Percentiles rank a stretch among this genome's conserved stretches.
Evolutionary conservation across 2,888 invertebrate genomes (phyloP).

Genomic region (Lithophane semibrunnea): DNA sequence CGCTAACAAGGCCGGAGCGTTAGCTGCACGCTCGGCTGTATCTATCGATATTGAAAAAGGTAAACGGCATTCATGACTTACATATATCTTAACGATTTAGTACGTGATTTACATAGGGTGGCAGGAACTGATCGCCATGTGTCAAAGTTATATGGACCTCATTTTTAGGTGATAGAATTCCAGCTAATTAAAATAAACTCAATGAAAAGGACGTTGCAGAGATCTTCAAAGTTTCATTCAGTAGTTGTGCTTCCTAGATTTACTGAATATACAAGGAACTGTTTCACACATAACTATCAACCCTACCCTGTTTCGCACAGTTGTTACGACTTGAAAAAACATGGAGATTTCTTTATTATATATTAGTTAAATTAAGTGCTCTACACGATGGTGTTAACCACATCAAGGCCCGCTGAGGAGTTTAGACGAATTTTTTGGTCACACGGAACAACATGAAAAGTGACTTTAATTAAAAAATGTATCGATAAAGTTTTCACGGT

Average conservation of each 20-base stretch:
- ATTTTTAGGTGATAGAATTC: not conserved
- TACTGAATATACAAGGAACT: not conserved
- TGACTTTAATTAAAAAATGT: not conserved
- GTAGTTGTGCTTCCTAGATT: not conserved
- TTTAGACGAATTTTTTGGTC: not conserved
- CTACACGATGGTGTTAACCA: too few relatives aligned
- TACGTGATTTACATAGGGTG: not conserved
- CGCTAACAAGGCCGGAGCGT: constrained; percentile 65
- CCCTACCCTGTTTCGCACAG: not conserved
- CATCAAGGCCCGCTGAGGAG: too few relatives aligned
- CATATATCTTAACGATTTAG: too few relatives aligned
- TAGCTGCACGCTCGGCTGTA: constrained; percentile 64
- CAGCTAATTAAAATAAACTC: not conserved
- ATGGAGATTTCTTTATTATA: not conserved
- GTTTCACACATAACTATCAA: not conserved
- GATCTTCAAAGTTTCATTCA: not conserved
- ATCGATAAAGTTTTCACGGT: not conserved
- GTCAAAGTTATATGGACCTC: not conserved
- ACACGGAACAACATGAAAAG: too few relatives aligned
- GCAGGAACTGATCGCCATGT: not conserved
- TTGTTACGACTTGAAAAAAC: too few relatives aligned
- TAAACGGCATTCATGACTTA: not conserved
- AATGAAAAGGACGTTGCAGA: not conserved
- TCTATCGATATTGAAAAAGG: constrained; percentile 65
- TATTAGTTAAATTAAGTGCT: too few relatives aligned